A percentile compares a stretch with the other conserved stretches of the same genome.
Evolutionary conservation across 2,888 invertebrate genomes (phyloP).

Genomic region (Linnaemya tessellans): DNA sequence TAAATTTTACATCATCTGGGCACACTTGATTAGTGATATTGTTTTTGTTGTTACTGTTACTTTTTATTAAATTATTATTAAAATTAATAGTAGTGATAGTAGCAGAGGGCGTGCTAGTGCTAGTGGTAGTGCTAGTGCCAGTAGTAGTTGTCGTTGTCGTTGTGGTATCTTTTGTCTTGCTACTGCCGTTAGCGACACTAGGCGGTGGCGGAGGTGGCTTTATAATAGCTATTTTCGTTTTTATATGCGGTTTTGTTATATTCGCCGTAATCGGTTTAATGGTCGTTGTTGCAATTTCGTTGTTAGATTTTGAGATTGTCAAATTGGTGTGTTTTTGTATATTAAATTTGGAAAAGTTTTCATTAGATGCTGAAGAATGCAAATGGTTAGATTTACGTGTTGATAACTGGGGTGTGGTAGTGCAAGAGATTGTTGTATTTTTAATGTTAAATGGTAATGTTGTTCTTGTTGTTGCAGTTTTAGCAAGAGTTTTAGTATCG

Average conservation of each 20-base stretch:
- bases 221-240: slow-evolving; percentile 53
- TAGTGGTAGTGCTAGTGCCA: slow-evolving; percentile 2
- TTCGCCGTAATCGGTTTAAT: slow-evolving; percentile 55
- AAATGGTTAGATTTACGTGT: slow-evolving; percentile 62
- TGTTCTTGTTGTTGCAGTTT: slow-evolving; percentile 42
- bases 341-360: slow-evolving; percentile 63
- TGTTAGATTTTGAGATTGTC: slow-evolving; percentile 60
- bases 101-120: slow-evolving; percentile 4
- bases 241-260: slow-evolving; percentile 55
- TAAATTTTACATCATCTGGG: slow-evolving; percentile 30
- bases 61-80: slow-evolving; percentile 70
- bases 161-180: slow-evolving; percentile 6
- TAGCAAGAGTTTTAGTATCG: slow-evolving; percentile 33
- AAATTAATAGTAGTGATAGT: background rate
- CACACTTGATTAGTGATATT: slow-evolving; percentile 23
- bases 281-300: slow-evolving; percentile 58
- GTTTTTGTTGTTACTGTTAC: slow-evolving; percentile 31
- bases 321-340: slow-evolving; percentile 60
- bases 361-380: slow-evolving; percentile 64
- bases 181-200: slow-evolving; percentile 43
- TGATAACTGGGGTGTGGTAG: slow-evolving; percentile 54
- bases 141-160: background rate
- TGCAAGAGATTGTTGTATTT: slow-evolving; percentile 55
- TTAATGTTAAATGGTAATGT: slow-evolving; percentile 51
- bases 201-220: slow-evolving; percentile 66